A percentile compares a stretch with the other conserved stretches of the same genome.
Evolutionary conservation across 2,888 invertebrate genomes (phyloP).

Genomic region (Digitonthophagus gazella): DNA sequence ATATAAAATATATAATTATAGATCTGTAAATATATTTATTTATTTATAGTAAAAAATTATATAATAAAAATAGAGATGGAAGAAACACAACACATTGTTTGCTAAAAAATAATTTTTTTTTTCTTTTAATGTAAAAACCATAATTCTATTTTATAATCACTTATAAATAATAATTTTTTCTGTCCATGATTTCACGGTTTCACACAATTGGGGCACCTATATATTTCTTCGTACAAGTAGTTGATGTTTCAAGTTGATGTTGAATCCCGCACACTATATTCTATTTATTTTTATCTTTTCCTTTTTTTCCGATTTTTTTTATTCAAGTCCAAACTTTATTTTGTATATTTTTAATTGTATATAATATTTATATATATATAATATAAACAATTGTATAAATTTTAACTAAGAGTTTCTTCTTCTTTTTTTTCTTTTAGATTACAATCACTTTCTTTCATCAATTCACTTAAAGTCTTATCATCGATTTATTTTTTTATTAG

Average conservation of each 20-base stretch:
- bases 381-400: conserved; percentile 52
- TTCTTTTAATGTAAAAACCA: conserved; percentile 28
- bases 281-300: too few relatives aligned
- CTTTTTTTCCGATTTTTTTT: conserved; percentile 4
- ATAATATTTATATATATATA: conserved; percentile 40
- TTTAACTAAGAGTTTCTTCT: conserved; percentile 44
- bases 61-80: conserved; percentile 17
- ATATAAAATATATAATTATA: conserved; percentile 37
- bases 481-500: conserved; percentile 26
- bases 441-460: conserved; percentile 34
- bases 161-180: conserved; percentile 40
- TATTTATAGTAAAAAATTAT: conserved; percentile 41
- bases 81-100: conserved; percentile 27
- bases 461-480: conserved; percentile 37
- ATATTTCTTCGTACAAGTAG: conserved; percentile 29
- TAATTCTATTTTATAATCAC: conserved; percentile 30
- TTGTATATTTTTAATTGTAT: conserved; percentile 44
- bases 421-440: conserved; percentile 24
- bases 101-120: conserved; percentile 19
- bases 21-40: conserved; percentile 44
- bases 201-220: conserved; percentile 37
- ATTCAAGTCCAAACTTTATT: conserved; percentile 40
- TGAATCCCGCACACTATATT: conserved; percentile 37
- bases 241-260: conserved; percentile 13
- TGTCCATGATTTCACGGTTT: conserved; percentile 33